Percentiles rank a stretch among this genome's conserved stretches.
Conservation (phyloP, 2,888 invertebrate species). For the Cynaeus angustus region DNA sequence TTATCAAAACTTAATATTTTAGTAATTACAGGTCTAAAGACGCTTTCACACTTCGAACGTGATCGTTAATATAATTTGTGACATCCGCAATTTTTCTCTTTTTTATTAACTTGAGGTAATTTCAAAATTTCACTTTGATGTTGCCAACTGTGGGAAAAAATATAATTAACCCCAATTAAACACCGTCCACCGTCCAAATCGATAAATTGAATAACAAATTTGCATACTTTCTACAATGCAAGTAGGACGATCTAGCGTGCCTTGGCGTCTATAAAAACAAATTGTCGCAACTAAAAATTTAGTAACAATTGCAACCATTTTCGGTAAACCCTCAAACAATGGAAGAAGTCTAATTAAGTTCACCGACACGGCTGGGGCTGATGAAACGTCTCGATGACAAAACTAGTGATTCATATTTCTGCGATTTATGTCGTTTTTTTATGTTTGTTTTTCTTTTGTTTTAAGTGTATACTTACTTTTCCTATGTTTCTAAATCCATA, state of each 20-base stretch:
- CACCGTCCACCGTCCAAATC: background rate
- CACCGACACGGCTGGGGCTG: background rate
- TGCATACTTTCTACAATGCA: slow-evolving; percentile 31
- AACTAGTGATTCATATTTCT: slow-evolving; percentile 11
- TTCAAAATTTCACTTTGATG: background rate
- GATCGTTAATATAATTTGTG: no score
- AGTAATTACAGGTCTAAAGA: no score
- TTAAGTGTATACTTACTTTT: background rate
- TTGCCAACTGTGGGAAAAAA: background rate
- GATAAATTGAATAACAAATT: slow-evolving; percentile 5
- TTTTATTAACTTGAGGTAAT: no score
- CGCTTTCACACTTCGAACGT: no score
- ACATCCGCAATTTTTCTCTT: no score
- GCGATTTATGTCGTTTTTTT: background rate
- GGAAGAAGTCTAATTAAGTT: slow-evolving; percentile 8
- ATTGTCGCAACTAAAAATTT: slow-evolving; percentile 28
- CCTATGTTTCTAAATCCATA: slow-evolving; percentile 29
- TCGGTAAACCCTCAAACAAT: slow-evolving; percentile 21
- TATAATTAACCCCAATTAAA: background rate
- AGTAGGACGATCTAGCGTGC: slow-evolving; percentile 34
- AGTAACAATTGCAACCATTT: slow-evolving; percentile 13
- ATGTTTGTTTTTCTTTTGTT: no score
- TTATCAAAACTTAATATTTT: no score
- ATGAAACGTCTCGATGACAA: slow-evolving; percentile 3
- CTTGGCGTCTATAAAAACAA: slow-evolving; percentile 30